A percentile compares a stretch with the other conserved stretches of the same genome.
Evolutionary conservation across 2,888 invertebrate genomes (phyloP).

Genomic region (Xestia rhomboidea): DNA sequence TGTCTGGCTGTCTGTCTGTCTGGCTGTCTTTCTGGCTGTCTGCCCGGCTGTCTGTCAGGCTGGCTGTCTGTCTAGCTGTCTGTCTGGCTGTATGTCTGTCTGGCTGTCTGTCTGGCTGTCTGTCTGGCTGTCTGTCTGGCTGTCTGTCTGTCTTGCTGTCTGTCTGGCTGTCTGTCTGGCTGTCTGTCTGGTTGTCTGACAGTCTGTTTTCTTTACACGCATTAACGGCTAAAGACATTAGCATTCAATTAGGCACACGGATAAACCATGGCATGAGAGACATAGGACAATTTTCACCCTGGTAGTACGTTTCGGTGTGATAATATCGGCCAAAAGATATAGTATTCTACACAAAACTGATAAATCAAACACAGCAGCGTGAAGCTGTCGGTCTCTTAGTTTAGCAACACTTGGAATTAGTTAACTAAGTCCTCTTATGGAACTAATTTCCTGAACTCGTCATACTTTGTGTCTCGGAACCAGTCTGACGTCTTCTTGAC

Average conservation of each 20-base stretch:
- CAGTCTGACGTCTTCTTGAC: not conserved
- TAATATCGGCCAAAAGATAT: not conserved
- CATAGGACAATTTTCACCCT: not conserved
- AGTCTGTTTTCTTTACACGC: too few relatives aligned
- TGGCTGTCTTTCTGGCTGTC: too few relatives aligned
- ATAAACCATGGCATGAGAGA: not conserved
- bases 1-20: too few relatives aligned
- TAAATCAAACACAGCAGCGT: constrained; percentile 2
- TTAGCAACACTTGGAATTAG: constrained; percentile 30
- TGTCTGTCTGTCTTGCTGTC: too few relatives aligned
- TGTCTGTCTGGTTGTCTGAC: too few relatives aligned
- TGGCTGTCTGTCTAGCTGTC: too few relatives aligned
- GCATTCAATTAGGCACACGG: not conserved
- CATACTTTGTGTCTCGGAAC: constrained; percentile 37
- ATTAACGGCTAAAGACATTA: too few relatives aligned
- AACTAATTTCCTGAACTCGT: constrained; percentile 48
- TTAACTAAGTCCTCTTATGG: constrained; percentile 51
- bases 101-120: too few relatives aligned
- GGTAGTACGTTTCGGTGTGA: not conserved
- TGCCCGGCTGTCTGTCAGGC: too few relatives aligned
- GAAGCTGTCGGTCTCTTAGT: not conserved
- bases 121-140: too few relatives aligned
- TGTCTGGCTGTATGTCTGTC: too few relatives aligned
- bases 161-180: too few relatives aligned
- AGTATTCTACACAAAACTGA: not conserved